Conservation (phyloP, 1,140 invertebrate species). For the Cephus cinctus region DNA sequence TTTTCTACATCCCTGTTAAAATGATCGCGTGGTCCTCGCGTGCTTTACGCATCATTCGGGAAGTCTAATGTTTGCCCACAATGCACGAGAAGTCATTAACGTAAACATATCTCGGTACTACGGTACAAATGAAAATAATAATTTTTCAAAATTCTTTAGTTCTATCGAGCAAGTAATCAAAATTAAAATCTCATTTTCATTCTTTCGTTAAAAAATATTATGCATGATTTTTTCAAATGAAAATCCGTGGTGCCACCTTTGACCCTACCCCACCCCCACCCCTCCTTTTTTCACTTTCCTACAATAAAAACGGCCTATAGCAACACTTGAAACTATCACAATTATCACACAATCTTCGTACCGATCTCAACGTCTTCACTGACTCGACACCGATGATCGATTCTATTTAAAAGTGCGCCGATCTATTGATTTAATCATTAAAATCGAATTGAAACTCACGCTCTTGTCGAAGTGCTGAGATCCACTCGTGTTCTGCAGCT, state of each 20-base stretch:
- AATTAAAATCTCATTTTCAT: too few species aligned
- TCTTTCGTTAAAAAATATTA: too few species aligned
- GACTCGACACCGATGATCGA: neutral
- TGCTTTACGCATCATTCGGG: too few species aligned
- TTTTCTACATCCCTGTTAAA: neutral
- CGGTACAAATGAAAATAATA: neutral
- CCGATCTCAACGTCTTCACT: too few species aligned
- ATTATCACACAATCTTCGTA: too few species aligned
- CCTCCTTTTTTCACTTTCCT: neutral
- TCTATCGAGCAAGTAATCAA: neutral
- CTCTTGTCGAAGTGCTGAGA: constrained; percentile 8
- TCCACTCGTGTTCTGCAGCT: constrained; percentile 7
- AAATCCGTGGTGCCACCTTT: too few species aligned
- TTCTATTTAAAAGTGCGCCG: neutral
- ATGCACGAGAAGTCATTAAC: neutral
- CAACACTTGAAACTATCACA: neutral
- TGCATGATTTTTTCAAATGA: too few species aligned
- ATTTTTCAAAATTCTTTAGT: neutral
- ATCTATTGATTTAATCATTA: neutral
- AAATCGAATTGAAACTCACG: neutral
- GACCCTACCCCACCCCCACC: too few species aligned
- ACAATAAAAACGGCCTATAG: neutral
- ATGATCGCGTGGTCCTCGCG: too few species aligned
- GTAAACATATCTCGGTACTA: neutral
- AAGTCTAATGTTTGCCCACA: too few species aligned